A percentile compares a stretch with the other conserved stretches of the same genome.
These are phyloP conservation scores for Channallabes apus DNA, from an alignment of 2,797 vertebrate genomes.

Conservation along the genomic window DNA sequence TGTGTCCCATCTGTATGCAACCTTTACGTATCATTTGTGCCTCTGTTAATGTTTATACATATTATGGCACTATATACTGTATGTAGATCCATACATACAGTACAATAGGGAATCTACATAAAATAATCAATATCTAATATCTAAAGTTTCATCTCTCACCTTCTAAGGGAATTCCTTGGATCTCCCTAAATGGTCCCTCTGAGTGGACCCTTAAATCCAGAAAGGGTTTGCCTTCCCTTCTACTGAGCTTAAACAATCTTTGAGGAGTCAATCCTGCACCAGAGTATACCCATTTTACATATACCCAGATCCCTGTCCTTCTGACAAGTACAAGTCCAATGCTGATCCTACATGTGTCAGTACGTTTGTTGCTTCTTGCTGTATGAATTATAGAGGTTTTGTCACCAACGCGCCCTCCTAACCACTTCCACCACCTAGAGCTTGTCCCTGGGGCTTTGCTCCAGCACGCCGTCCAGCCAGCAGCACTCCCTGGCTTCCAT, in stretches of 20 bases:
- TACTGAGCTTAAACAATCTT: not conserved
- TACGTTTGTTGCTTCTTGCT: slow-evolving; percentile 26
- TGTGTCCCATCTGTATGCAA: not conserved
- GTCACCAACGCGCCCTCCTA: slow-evolving; percentile 16
- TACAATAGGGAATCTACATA: not conserved
- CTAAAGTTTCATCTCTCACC: too few relatives aligned
- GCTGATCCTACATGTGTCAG: not conserved
- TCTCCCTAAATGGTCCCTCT: not conserved
- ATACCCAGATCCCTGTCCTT: not conserved
- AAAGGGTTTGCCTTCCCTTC: not conserved
- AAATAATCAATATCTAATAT: not conserved
- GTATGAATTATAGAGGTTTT: not conserved
- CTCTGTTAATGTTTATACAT: not conserved
- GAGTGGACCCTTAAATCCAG: not conserved
- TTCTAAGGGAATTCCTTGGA: not conserved
- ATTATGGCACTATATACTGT: not conserved
- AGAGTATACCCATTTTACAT: not conserved
- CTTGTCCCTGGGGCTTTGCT: slow-evolving; percentile 44
- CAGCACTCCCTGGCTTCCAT: slow-evolving; percentile 63
- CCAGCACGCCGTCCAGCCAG: slow-evolving; percentile 59
- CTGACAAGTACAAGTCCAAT: not conserved
- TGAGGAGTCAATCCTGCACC: not conserved
- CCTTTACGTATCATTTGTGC: not conserved
- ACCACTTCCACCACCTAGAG: slow-evolving; percentile 40
- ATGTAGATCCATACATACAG: not conserved